These are phyloP conservation scores for Propithecus perrieri DNA, from an alignment of 2,797 vertebrate genomes.

Conservation along the genomic window DNA sequence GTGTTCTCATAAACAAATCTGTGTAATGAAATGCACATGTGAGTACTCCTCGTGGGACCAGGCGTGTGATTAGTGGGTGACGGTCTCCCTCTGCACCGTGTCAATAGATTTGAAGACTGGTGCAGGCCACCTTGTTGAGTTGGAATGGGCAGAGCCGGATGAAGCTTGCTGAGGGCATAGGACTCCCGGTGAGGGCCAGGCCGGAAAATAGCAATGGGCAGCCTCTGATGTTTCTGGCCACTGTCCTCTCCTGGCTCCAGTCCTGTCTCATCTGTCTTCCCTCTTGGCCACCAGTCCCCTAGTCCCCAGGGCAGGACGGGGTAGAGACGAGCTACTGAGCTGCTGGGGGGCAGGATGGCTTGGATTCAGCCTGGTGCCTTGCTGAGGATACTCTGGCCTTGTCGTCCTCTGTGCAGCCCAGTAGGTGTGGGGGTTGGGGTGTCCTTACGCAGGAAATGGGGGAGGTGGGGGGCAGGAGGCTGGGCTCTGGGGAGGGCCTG, in stretches of 20 bases:
- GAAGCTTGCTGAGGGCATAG: not conserved
- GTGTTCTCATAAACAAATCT: not conserved
- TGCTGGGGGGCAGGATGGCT: not conserved
- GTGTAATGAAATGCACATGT: too few relatives aligned
- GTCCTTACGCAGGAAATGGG: not conserved
- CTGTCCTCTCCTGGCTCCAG: not conserved
- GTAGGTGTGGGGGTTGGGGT: not conserved
- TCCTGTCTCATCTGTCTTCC: not conserved
- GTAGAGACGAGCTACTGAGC: not conserved
- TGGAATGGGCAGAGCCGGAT: not conserved
- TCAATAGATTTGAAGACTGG: not conserved
- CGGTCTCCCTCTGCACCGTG: too few relatives aligned
- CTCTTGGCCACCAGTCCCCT: not conserved
- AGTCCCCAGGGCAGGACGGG: not conserved
- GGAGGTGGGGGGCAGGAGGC: not conserved
- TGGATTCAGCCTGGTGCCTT: not conserved
- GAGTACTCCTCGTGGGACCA: not conserved
- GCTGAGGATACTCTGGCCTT: not conserved
- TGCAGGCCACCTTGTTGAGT: not conserved
- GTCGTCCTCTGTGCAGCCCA: not conserved
- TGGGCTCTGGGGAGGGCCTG: not conserved
- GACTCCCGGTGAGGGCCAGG: not conserved
- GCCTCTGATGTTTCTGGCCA: not conserved
- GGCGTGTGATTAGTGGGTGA: not conserved
- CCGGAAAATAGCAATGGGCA: not conserved